Evolutionary conservation across 2,888 invertebrate genomes (phyloP).

Genomic region (Ctena decussata): DNA sequence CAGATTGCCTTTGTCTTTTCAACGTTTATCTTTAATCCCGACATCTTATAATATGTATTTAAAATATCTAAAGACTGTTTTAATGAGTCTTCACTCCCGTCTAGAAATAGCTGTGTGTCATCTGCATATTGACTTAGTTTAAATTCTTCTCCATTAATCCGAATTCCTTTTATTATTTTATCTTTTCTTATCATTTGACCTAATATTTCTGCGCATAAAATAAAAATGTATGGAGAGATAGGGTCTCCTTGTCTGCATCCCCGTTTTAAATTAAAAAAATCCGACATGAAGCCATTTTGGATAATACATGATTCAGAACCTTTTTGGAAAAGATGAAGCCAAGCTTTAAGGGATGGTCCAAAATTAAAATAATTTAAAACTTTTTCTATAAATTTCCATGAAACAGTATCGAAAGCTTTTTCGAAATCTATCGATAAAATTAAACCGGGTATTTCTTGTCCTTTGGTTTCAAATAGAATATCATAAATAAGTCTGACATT

Average conservation of each 20-base stretch:
- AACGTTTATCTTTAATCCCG: background rate
- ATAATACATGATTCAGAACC: background rate
- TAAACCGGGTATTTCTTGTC: too few species aligned
- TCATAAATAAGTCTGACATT: too few species aligned
- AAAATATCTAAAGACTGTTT: background rate
- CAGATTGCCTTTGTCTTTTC: background rate
- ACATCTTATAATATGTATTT: background rate
- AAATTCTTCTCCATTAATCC: background rate
- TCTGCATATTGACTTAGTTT: background rate
- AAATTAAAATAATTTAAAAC: background rate
- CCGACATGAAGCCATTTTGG: background rate
- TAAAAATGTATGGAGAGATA: background rate
- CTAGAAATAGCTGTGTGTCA: background rate
- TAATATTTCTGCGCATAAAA: background rate
- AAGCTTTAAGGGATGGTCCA: background rate
- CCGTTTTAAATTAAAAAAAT: background rate
- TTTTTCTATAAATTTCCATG: background rate
- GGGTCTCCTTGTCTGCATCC: background rate
- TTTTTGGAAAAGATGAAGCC: background rate
- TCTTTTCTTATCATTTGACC: background rate
- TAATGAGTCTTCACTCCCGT: background rate
- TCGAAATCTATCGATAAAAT: too few species aligned
- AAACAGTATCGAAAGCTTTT: too few species aligned
- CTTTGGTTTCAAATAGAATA: too few species aligned
- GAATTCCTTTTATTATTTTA: background rate